Evolutionary conservation across 1,140 invertebrate genomes (phyloP), one percentile per base, ranked within the genome.

Genomic region (Monomorium pharaonis): DNA sequence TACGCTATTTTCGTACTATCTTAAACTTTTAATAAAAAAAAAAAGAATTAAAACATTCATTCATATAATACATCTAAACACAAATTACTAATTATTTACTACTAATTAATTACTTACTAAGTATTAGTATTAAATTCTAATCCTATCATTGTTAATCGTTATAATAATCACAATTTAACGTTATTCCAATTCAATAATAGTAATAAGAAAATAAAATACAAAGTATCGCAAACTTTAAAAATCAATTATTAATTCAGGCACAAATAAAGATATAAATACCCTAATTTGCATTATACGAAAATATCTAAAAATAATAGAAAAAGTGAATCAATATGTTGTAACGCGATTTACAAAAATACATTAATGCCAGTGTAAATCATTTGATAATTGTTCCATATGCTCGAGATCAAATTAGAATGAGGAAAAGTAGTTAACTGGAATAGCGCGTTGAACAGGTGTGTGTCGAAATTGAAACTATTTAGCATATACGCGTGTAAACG

Each of bases 361-460:
- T 76, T 62, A 62, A 44, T 16, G 16, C 6, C 27, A 37, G 7
- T 77, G 18, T 27, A 77, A 77, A 42, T 69, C 6, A 51, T 33
- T 30, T n/a, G 14, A 63, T 49, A 42, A 67, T 54, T 27, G 30
- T 37, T 42, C 21, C 18, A 51, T 56, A 78, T 12, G 63, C 7
- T 70, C 21, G 16, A 42, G 77, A 80, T 21, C 10, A 69, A 80
- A 70, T 80, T 70, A 80, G 44, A 67, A 51, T 30, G 30, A 42
- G 56, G n/a, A 63, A 72, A 56, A 65, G 12, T 51, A 9, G 49
- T 27, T 54, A 56, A 37, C 67, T 63, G 37, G 60, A 78, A 33
- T n/a, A 69, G 44, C 27, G 33, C 18, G 4, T 24, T 14, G 54
- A 58, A 83, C 86, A 83, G 27, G 51, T 75, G 70, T 75, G 70